Base-by-base conservation (phyloP, 2,113 vertebrate genomes). In the Butastur rufipennis region DNA sequence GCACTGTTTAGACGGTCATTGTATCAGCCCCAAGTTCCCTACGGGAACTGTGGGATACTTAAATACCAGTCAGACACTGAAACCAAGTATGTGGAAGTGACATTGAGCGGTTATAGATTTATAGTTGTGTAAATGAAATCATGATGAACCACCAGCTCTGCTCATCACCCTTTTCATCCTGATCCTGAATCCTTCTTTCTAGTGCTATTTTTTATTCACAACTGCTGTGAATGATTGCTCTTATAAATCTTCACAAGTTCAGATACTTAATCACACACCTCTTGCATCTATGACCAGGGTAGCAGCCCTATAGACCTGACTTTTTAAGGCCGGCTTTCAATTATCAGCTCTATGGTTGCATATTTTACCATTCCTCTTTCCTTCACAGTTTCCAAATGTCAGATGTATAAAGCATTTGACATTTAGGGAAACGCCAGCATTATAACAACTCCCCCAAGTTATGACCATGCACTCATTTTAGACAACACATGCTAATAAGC, bases 281-380 rank as follows among this genome's bases (percentile, higher is more conserved):
- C 47, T 71, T 88, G 66, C 63, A 80, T 48, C 58, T 77, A 26
- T 29, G 62, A 70, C 32, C 65, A 91, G n/a, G 5, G 32, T 21
- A 77, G 67, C 62, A 90, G 67, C 47, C 25, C 36, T 36, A 8
- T 4, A 78, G 90, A 71, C 42, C 22, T 59, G 66, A 68, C 77
- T 94, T 97, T 84, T 89, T 75, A 85, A 88, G 58, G 42, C 80
- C 42, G 82, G 40, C 53, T 95, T 91, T 96, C 84, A 96, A 86
- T 97, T 95, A 93, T 55, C 71, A 88, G 62, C 70, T 81, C 36
- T 38, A 7, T 27, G 50, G 70, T 66, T 7, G 10, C 5, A 1
- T 82, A 65, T 93, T 94, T 96, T 70, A 81, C 53, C 32, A 70
- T 59, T 86, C 55, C 42, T 73, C 66, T 86, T 87, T 77, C 70